A percentile compares a stretch with the other conserved stretches of the same genome.
These are phyloP conservation scores for Oscheius onirici DNA, from an alignment of 2,888 invertebrate genomes.

Conservation along the genomic window DNA sequence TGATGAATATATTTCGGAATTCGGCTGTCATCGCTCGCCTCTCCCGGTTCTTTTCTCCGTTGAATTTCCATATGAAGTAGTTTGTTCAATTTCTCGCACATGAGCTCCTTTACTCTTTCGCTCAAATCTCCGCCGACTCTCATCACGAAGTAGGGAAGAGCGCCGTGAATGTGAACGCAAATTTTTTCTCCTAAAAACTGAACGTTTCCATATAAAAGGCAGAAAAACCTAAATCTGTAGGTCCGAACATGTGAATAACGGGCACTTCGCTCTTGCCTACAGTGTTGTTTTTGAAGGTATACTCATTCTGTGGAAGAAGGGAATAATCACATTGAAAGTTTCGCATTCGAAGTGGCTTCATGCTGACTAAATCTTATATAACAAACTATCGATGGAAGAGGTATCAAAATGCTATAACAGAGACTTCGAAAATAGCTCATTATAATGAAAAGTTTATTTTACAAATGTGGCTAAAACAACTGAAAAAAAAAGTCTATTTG, in stretches of 20 bases:
- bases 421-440: neutral
- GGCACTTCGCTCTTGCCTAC: conserved; percentile 7
- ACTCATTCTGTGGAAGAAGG: neutral
- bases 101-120: conserved; percentile 19
- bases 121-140: conserved; percentile 52
- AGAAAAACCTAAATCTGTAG: conserved; percentile 7
- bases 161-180: conserved; percentile 64
- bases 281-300: too few relatives aligned
- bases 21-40: neutral
- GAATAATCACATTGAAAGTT: conserved; percentile 28
- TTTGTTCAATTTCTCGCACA: conserved; percentile 27
- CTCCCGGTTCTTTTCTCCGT: conserved; percentile 16
- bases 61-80: conserved; percentile 32
- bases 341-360: conserved; percentile 18
- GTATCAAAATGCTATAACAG: neutral
- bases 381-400: neutral
- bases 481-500: conserved; percentile 16
- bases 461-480: neutral
- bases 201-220: neutral
- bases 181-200: conserved; percentile 54
- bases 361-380: neutral
- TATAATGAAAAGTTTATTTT: neutral
- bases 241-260: conserved; percentile 29
- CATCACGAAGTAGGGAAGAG: conserved; percentile 59
- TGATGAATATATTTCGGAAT: conserved; percentile 7